A percentile compares a stretch with the other conserved stretches of the same genome.
These are phyloP conservation scores for Engystomops pustulosus DNA, from an alignment of 2,113 vertebrate genomes.

Conservation along the genomic window DNA sequence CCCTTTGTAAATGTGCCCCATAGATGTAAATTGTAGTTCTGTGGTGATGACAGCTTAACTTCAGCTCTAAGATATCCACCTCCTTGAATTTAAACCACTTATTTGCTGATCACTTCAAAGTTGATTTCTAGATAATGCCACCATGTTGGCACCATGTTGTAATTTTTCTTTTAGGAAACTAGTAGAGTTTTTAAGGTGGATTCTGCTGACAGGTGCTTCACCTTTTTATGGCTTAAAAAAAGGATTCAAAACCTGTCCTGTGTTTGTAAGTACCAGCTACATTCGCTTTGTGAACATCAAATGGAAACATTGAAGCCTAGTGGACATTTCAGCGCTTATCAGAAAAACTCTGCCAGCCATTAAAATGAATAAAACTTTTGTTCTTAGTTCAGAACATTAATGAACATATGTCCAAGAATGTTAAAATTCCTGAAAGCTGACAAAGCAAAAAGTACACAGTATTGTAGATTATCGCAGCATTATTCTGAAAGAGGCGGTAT, in stretches of 20 bases:
- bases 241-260: not conserved
- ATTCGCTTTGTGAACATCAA: not conserved
- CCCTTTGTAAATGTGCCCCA: too few species aligned
- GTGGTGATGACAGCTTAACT: too few species aligned
- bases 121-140: too few species aligned
- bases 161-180: too few species aligned
- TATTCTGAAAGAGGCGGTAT: not conserved
- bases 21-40: too few species aligned
- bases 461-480: not conserved
- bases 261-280: not conserved
- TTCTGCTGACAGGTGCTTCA: too few species aligned
- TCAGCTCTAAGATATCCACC: too few species aligned
- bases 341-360: not conserved
- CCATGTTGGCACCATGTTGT: too few species aligned
- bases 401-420: slow-evolving; percentile 1
- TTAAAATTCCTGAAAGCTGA: slow-evolving; percentile 21
- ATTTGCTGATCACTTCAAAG: too few species aligned
- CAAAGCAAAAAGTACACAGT: not conserved
- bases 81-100: too few species aligned
- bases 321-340: not conserved
- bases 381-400: not conserved
- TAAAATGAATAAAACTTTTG: slow-evolving; percentile 9
- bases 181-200: too few species aligned
- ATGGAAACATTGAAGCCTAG: not conserved
- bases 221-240: too few species aligned